phyloP scores from a whole-genome alignment of 2,888 invertebrate species.

The Callimorpha dominula region DNA sequence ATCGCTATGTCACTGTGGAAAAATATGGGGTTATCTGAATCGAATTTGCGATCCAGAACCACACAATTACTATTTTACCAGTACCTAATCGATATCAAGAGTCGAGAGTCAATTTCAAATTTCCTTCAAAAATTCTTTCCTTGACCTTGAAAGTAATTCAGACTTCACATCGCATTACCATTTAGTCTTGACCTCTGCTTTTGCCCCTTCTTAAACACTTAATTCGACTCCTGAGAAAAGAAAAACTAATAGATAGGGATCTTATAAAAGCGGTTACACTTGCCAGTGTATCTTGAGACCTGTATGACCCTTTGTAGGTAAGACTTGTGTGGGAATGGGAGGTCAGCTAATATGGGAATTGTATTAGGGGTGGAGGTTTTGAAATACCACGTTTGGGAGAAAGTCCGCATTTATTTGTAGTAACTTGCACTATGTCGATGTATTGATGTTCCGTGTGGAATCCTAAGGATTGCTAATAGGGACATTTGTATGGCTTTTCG shows the following conservation, averaged over 20 bases:
- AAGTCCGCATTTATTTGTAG: constrained; percentile 17
- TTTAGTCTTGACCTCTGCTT: constrained; percentile 32
- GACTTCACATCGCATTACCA: constrained; percentile 31
- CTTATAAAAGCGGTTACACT: constrained; percentile 28
- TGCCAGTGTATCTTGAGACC: constrained; percentile 17
- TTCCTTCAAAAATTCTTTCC: constrained; percentile 30
- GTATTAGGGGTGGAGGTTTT: constrained; percentile 16
- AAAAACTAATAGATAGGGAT: constrained; percentile 31
- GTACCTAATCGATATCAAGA: constrained; percentile 34
- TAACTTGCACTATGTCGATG: constrained; percentile 27
- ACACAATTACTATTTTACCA: constrained; percentile 1
- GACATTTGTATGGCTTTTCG: constrained; percentile 2
- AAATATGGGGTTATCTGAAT: neutral
- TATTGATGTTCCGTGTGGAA: constrained; percentile 18
- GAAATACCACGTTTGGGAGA: constrained; percentile 31
- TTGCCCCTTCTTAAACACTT: constrained; percentile 29
- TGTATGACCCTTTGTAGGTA: neutral
- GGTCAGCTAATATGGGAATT: constrained; percentile 4
- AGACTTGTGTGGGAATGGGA: neutral
- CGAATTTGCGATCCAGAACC: neutral
- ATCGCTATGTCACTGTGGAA: neutral
- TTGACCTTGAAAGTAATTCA: constrained; percentile 36
- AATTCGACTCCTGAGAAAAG: constrained; percentile 33
- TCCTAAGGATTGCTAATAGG: constrained; percentile 8
- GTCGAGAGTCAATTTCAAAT: constrained; percentile 27